Conservation (phyloP, 37 sponge, comb jelly and placozoan genomes). For the Bolinopsis microptera region DNA sequence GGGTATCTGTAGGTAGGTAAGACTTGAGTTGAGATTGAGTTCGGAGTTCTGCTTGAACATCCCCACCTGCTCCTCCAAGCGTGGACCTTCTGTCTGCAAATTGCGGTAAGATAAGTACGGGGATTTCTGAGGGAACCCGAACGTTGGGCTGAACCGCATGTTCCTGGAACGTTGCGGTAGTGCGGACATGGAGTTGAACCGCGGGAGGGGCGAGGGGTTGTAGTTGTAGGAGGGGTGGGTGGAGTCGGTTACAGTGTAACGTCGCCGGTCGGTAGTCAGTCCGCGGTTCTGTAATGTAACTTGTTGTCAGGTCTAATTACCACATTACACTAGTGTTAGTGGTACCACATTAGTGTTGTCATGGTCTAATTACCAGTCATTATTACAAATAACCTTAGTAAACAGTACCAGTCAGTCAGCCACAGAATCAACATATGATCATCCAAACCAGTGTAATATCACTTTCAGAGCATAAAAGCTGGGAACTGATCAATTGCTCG, state of each 20-base stretch:
- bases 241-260: background rate
- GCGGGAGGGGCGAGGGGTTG: background rate
- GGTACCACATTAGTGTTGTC: too few relatives aligned
- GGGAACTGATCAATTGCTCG: too few relatives aligned
- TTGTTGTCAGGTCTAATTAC: background rate
- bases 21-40: conserved; percentile 34
- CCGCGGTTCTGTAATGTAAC: background rate
- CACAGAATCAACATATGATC: too few relatives aligned
- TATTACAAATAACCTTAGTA: too few relatives aligned
- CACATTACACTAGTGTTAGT: background rate
- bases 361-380: too few relatives aligned
- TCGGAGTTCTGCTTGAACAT: conserved; percentile 60
- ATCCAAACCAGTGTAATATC: too few relatives aligned
- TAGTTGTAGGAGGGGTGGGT: background rate
- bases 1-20: conserved; percentile 50
- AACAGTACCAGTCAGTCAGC: too few relatives aligned
- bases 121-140: background rate
- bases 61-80: background rate
- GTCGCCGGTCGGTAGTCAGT: background rate
- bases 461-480: too few relatives aligned
- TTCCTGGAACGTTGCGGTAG: background rate
- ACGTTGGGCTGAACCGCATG: background rate
- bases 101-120: conserved; percentile 5
- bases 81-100: background rate
- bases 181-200: background rate